These are phyloP conservation scores for Homalodisca vitripennis DNA, from an alignment of 1,140 invertebrate genomes.

Conservation along the genomic window DNA sequence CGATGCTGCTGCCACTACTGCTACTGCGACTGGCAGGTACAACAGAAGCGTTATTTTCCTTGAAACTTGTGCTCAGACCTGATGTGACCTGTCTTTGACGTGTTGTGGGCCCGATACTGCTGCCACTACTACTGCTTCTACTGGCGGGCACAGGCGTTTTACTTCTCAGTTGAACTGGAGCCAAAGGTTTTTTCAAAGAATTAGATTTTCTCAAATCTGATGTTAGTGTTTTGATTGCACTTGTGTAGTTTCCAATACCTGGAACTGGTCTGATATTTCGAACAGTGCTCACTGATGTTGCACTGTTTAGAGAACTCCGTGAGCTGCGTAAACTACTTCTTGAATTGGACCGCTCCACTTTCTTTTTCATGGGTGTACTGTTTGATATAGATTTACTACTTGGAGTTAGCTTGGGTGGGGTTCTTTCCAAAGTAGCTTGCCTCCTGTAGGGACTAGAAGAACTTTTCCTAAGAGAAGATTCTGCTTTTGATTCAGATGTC, in stretches of 20 bases:
- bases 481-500: constrained; percentile 43
- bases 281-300: constrained; percentile 76
- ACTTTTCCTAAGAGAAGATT: constrained; percentile 31
- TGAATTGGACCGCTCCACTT: constrained; percentile 61
- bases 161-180: constrained; percentile 39
- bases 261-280: constrained; percentile 57
- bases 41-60: constrained; percentile 47
- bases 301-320: constrained; percentile 76
- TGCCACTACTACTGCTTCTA: constrained; percentile 69
- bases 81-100: constrained; percentile 36
- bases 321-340: constrained; percentile 76
- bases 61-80: constrained; percentile 45
- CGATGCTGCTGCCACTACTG: constrained; percentile 68
- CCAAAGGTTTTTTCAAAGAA: constrained; percentile 46
- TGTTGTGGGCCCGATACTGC: constrained; percentile 57
- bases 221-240: constrained; percentile 44
- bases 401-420: constrained; percentile 12
- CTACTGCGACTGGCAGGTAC: constrained; percentile 67
- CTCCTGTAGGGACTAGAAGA: background rate
- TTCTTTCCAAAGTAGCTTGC: constrained; percentile 21
- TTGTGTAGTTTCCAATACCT: constrained; percentile 43
- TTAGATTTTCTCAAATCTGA: constrained; percentile 42
- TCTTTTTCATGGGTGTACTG: constrained; percentile 33
- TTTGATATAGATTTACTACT: background rate
- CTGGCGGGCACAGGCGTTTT: constrained; percentile 59